phyloP scores from a whole-genome alignment of 2,797 vertebrate genomes.

The Pangasius mekongensis region DNA sequence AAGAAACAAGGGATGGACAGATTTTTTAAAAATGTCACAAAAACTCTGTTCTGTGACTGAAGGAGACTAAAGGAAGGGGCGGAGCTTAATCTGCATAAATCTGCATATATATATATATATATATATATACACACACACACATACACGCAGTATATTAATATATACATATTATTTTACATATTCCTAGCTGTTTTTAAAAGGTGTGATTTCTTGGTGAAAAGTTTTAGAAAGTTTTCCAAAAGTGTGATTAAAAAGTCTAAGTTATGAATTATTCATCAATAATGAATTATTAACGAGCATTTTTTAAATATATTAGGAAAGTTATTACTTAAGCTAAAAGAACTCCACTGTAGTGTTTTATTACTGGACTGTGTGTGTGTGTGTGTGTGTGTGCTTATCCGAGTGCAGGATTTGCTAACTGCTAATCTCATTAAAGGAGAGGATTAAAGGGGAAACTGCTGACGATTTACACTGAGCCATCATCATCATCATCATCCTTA shows the following conservation, averaged over 20 bases:
- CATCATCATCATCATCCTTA: not conserved
- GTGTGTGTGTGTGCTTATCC: constrained; percentile 54
- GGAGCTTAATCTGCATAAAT: not conserved
- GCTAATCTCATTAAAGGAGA: constrained; percentile 81
- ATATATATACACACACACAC: too few species aligned
- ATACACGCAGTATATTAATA: too few species aligned
- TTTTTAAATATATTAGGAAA: not conserved
- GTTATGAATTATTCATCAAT: too few species aligned
- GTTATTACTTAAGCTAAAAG: constrained; percentile 43
- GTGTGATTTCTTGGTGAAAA: not conserved
- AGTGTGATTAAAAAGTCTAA: not conserved
- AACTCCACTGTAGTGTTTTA: constrained; percentile 35
- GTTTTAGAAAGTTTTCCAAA: not conserved
- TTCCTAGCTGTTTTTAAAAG: not conserved
- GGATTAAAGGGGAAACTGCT: constrained; percentile 83
- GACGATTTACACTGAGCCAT: constrained; percentile 74
- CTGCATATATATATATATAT: not conserved
- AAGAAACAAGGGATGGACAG: not conserved
- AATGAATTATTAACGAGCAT: not conserved
- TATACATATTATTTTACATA: not conserved
- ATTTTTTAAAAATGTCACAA: not conserved
- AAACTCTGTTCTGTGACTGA: not conserved
- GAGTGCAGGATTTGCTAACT: constrained; percentile 75
- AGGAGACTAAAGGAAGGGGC: not conserved
- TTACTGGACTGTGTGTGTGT: not conserved